Percentiles rank a stretch among this genome's conserved stretches.
phyloP scores from a whole-genome alignment of 1,140 invertebrate species.

The Drosophila baimaii region DNA sequence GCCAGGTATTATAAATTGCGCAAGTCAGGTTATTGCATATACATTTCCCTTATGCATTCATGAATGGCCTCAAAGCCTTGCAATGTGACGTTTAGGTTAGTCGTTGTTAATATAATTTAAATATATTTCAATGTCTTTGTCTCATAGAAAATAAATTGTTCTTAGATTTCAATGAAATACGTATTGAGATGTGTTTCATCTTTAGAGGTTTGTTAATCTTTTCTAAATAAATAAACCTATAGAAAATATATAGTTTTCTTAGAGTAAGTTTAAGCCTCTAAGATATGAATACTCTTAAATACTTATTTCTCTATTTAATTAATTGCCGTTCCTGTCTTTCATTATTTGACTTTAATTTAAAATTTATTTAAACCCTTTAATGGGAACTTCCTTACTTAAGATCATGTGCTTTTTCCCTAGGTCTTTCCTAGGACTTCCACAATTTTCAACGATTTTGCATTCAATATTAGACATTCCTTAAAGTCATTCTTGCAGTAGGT shows the following conservation, averaged over 20 bases:
- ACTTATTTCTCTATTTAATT: no score
- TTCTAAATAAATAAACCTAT: neutral
- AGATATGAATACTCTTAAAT: no score
- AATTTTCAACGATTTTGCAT: neutral
- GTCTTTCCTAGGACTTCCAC: neutral
- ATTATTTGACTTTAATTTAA: neutral
- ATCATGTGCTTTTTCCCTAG: neutral
- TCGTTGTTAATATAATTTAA: neutral
- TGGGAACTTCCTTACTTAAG: neutral
- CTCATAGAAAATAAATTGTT: no score
- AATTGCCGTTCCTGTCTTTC: neutral
- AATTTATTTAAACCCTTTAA: neutral
- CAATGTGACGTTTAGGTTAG: neutral
- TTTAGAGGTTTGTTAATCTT: no score
- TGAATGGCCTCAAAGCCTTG: neutral
- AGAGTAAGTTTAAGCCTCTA: no score
- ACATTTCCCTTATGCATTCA: neutral
- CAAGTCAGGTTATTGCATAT: neutral
- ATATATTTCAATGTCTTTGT: no score
- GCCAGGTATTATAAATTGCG: neutral
- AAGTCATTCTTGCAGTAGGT: conserved; percentile 1
- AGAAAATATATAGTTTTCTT: no score
- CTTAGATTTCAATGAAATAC: no score
- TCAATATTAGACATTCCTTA: neutral
- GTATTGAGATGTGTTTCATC: no score